Base-by-base conservation (phyloP, 2,113 vertebrate genomes). In the Telmatochromis sp. region DNA sequence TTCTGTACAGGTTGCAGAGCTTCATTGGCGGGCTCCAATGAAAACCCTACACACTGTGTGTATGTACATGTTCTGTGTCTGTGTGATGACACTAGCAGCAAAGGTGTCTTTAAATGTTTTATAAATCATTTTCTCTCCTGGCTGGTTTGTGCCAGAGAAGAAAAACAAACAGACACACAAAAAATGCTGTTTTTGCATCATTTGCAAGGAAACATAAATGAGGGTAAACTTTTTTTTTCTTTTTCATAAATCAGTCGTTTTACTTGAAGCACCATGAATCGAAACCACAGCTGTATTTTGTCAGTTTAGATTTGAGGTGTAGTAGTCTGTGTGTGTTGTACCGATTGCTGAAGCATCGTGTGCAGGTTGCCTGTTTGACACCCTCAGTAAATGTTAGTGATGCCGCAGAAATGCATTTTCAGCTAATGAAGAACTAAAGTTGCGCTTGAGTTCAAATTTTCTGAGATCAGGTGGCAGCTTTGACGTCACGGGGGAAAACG, bases 21-120 rank as follows among this genome's bases (percentile, higher is more conserved):
- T 89, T 89, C 81, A 90, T 95, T 97, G 97, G 97, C 97, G 94
- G 97, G 98, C 95, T 96, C 97, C 97, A 95, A 89, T 95, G 80
- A 95, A 94, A 70, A 93, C 7, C 94, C 91, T 92, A 94, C 95
- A 95, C 91, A 94, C 35, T 53, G 92, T 73, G 45, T 49, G 70
- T 78, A 49, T 49, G 70, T 84, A 54, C 82, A n/a, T 82, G 33
- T 81, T 83, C 15, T 60, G 54, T 54, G 42, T 87, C 17, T 57
- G 83, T 63, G 89, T 68, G 85, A 82, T 13, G 89, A 87, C 87
- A 75, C 82, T 21, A 26, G 58, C 23, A 51, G 81, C 84, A 9
- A 81, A 58, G 33, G 81, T 78, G 90, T 95, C 87, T 81, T 81
- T 90, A 85, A 92, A 84, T 90, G 84, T 92, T 94, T 95, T 95